Conservation (phyloP, 2,113 vertebrate species). For the Nannobrachium achirus region DNA sequence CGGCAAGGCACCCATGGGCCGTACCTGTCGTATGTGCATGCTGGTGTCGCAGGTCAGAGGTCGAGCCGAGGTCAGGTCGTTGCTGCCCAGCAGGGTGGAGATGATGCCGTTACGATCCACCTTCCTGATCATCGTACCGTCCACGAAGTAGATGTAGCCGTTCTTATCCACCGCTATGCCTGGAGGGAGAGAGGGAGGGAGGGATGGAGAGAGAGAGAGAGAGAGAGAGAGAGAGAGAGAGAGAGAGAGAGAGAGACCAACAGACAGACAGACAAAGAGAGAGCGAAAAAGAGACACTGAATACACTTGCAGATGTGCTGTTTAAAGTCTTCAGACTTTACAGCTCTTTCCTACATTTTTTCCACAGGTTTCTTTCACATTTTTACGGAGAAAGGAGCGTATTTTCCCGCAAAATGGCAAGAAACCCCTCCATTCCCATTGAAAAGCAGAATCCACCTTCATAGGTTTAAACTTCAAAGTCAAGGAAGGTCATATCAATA, state of each 20-base stretch:
- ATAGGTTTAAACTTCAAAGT: too few species aligned
- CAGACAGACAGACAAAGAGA: not conserved
- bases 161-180: slow-evolving; percentile 96
- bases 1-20: too few species aligned
- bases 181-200: slow-evolving; percentile 58
- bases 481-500: too few species aligned
- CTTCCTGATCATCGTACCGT: slow-evolving; percentile 98
- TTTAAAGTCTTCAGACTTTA: too few species aligned
- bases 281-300: not conserved
- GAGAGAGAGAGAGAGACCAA: slow-evolving; percentile 1
- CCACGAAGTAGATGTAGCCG: slow-evolving; percentile 96
- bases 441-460: too few species aligned
- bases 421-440: too few species aligned
- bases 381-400: too few species aligned
- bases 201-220: not conserved
- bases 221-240: not conserved
- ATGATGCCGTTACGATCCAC: slow-evolving; percentile 98
- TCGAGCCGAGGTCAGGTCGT: slow-evolving; percentile 94
- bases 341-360: too few species aligned
- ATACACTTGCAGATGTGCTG: too few species aligned
- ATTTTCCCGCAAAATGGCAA: too few species aligned
- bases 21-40: slow-evolving; percentile 99
- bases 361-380: too few species aligned
- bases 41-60: slow-evolving; percentile 98
- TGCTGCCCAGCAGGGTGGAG: slow-evolving; percentile 95